Conservation (phyloP, 92 coral and sea anemone genomes). For the Siderastrea siderea region DNA sequence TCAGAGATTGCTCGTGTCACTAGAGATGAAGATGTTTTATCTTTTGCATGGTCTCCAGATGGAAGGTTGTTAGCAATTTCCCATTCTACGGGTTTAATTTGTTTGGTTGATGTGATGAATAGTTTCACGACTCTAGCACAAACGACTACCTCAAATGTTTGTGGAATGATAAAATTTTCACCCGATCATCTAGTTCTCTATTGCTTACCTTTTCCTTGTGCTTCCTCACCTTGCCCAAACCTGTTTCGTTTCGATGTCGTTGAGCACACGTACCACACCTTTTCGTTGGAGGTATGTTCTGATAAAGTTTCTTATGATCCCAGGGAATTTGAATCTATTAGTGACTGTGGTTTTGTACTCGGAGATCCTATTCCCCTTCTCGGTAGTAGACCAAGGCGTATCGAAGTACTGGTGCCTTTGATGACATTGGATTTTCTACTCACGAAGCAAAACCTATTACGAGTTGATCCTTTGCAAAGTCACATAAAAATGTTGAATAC, state of each 20-base stretch:
- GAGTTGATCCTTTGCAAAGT: too few relatives aligned
- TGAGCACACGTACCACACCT: too few relatives aligned
- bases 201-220: neutral
- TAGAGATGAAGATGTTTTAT: slow-evolving; percentile 1
- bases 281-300: neutral
- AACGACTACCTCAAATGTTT: neutral
- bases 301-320: neutral
- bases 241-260: neutral
- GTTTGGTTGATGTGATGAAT: neutral
- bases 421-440: too few relatives aligned
- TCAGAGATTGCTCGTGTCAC: neutral
- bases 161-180: slow-evolving; percentile 3
- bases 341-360: neutral
- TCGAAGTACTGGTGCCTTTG: too few relatives aligned
- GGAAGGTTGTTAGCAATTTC: slow-evolving; percentile 7
- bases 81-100: neutral
- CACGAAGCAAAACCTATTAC: too few relatives aligned
- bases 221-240: neutral
- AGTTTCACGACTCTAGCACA: neutral
- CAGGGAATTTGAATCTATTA: neutral
- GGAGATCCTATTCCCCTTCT: neutral
- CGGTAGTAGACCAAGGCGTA: too few relatives aligned
- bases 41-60: slow-evolving; percentile 24
- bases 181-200: neutral
- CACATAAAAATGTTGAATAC: neutral